phyloP scores from a whole-genome alignment of 2,888 invertebrate species.

The Sminthurides aquaticus region DNA sequence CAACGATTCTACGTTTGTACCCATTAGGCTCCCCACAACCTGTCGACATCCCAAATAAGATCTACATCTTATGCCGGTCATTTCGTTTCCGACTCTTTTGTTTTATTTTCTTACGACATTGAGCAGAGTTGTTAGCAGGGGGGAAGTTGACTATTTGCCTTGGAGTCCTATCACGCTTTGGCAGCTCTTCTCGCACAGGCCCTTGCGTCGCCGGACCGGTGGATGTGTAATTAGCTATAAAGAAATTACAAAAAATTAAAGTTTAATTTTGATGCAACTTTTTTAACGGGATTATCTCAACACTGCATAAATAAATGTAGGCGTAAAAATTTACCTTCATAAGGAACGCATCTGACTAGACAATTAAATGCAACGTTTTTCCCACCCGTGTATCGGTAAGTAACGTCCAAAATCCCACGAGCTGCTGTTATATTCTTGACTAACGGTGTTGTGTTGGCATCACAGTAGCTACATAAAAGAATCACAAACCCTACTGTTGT shows the following conservation, averaged over 20 bases:
- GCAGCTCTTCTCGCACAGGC: background rate
- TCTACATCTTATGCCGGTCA: too few species aligned
- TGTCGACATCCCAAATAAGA: slow-evolving; percentile 16
- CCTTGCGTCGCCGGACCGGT: too few species aligned
- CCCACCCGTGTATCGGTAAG: slow-evolving; percentile 28
- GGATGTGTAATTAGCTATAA: too few species aligned
- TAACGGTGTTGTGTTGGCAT: slow-evolving; percentile 12
- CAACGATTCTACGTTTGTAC: slow-evolving; percentile 34
- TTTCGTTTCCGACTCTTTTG: background rate
- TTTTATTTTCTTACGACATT: slow-evolving; percentile 31
- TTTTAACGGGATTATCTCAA: background rate
- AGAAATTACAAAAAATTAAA: too few species aligned
- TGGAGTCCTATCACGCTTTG: background rate
- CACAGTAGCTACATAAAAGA: slow-evolving; percentile 32
- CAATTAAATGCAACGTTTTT: slow-evolving; percentile 30
- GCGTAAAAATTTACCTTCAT: slow-evolving; percentile 29
- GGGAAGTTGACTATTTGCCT: slow-evolving; percentile 24
- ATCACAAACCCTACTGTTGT: too few species aligned
- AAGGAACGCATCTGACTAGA: slow-evolving; percentile 37
- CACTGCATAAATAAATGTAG: too few species aligned
- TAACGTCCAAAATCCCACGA: slow-evolving; percentile 36
- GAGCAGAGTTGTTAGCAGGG: slow-evolving; percentile 13
- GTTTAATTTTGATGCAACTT: too few species aligned
- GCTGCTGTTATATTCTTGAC: slow-evolving; percentile 24
- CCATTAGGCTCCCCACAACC: slow-evolving; percentile 38